Evolutionary conservation across 2,797 vertebrate species (phyloP).

Genomic region (Pipistrellus pygmaeus): DNA sequence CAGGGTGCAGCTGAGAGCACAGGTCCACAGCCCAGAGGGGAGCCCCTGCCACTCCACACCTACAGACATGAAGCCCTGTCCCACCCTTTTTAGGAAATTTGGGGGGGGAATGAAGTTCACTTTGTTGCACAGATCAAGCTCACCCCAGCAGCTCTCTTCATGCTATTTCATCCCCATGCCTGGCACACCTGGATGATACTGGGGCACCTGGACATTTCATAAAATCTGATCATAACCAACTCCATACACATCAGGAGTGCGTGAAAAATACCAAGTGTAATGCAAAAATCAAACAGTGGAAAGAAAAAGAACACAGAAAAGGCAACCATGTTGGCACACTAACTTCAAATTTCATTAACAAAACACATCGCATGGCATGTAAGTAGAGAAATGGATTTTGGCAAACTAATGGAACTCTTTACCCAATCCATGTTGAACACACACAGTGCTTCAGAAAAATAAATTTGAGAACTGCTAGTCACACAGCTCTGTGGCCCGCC

Average conservation of each 20-base stretch:
- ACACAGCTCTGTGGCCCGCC: fast-evolving
- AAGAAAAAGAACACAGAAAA: not conserved
- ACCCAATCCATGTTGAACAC: not conserved
- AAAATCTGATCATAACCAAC: not conserved
- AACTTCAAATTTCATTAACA: not conserved
- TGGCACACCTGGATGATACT: not conserved
- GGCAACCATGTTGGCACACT: not conserved
- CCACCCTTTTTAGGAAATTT: not conserved
- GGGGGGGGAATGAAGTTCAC: not conserved
- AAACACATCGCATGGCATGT: fast-evolving
- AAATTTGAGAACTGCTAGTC: not conserved
- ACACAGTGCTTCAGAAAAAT: fast-evolving
- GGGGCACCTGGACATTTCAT: not conserved
- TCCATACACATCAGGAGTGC: not conserved
- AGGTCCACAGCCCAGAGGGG: not conserved
- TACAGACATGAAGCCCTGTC: not conserved
- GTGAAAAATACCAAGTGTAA: not conserved
- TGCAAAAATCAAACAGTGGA: not conserved
- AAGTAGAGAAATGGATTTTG: not conserved
- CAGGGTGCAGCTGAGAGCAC: not conserved
- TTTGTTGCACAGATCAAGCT: not conserved
- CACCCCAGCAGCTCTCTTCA: not conserved
- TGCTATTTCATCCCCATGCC: not conserved
- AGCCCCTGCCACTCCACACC: not conserved
- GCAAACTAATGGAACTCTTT: not conserved